phyloP scores from a whole-genome alignment of 2,888 invertebrate species.

The Phengaris alcon region DNA sequence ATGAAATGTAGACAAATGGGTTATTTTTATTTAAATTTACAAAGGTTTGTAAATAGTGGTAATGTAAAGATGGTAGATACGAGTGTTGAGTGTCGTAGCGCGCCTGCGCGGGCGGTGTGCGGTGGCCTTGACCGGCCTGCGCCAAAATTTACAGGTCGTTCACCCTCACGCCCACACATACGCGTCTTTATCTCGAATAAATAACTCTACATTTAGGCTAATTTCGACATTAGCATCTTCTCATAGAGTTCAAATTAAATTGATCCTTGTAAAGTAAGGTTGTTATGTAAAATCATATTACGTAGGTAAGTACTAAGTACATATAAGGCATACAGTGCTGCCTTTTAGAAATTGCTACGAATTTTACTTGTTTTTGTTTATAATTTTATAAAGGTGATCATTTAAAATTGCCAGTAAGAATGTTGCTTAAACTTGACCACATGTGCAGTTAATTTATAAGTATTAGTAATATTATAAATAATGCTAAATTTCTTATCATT shows the following conservation, averaged over 20 bases:
- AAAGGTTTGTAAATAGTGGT: neutral
- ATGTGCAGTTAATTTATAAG: neutral
- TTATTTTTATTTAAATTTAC: neutral
- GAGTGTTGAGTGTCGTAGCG: conserved; percentile 42
- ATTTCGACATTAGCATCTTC: conserved; percentile 46
- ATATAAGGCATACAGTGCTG: conserved; percentile 51
- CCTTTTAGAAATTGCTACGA: neutral
- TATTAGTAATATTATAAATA: neutral
- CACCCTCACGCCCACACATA: conserved; percentile 73
- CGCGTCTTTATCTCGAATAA: conserved; percentile 71
- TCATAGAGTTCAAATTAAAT: conserved; percentile 43
- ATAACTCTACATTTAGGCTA: conserved; percentile 50
- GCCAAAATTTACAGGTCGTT: conserved; percentile 78
- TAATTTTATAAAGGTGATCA: neutral
- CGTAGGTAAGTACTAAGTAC: conserved; percentile 63
- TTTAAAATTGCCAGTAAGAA: neutral
- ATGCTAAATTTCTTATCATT: neutral
- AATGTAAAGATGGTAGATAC: neutral
- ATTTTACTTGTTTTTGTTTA: neutral
- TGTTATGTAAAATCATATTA: conserved; percentile 67
- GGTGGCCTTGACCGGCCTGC: conserved; percentile 78
- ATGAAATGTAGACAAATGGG: neutral
- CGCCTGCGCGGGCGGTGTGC: conserved; percentile 57
- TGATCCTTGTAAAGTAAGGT: conserved; percentile 37
- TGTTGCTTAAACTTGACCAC: neutral